These are phyloP conservation scores for Eilema griseolum DNA, from an alignment of 2,888 invertebrate species.

Conservation along the genomic window DNA sequence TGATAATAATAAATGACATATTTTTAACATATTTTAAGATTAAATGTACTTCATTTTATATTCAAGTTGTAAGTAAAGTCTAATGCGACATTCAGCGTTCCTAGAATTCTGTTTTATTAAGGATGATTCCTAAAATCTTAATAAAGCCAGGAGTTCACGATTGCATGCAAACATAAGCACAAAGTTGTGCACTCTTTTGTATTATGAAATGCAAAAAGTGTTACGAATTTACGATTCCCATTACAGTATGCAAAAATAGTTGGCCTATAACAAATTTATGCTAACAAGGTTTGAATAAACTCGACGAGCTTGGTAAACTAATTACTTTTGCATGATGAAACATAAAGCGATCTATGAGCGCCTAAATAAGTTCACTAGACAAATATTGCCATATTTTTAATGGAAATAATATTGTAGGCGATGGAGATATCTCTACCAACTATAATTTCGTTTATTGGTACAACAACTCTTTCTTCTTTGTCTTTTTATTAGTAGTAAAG, in stretches of 20 bases:
- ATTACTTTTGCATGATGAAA: constrained; percentile 11
- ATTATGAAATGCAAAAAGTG: neutral
- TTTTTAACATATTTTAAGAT: no score
- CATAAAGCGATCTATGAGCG: neutral
- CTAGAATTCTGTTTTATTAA: no score
- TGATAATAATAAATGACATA: no score
- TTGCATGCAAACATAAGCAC: neutral
- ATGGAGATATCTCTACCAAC: neutral
- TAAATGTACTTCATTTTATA: no score
- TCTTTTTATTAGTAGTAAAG: neutral
- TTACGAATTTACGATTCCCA: constrained; percentile 1
- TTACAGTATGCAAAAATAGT: constrained; percentile 19
- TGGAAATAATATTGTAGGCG: neutral
- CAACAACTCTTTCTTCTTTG: neutral
- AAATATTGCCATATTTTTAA: neutral
- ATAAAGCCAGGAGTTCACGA: neutral
- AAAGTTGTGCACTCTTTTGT: neutral
- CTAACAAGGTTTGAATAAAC: constrained; percentile 12
- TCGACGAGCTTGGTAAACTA: constrained; percentile 7
- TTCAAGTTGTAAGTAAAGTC: no score
- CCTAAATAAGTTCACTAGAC: neutral
- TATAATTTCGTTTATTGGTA: neutral
- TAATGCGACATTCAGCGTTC: no score
- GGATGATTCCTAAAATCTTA: no score
- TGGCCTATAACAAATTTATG: constrained; percentile 26